Base-by-base conservation (phyloP, 2,113 vertebrate genomes). In the Athene cunicularia region DNA sequence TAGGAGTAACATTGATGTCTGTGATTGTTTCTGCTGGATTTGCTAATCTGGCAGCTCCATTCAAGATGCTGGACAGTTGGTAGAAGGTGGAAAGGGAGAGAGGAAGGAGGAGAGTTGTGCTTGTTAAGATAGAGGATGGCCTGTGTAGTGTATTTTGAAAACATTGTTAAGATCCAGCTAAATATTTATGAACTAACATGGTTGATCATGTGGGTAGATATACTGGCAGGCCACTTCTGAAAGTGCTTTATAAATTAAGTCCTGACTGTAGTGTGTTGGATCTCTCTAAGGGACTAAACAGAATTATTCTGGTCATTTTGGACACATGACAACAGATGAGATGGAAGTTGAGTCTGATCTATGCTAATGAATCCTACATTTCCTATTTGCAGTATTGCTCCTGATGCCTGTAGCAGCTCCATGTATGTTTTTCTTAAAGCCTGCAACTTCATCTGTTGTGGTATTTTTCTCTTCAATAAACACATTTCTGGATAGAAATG, bases 11-110 rank as follows among this genome's bases (percentile, higher is more conserved):
- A 76, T 70, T 82, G 68, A 50, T 82, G 52, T 66, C 47, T 87
- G 63, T 73, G 92, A 88, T 93, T 96, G 95, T 89, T 88, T 95
- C 91, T 95, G 94, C 94, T 95, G 85, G 80, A 71, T 39, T 97
- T 1, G 1, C 88, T 97, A 97, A 96, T 89, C 80, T 88, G 88
- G 79, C 52, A 92, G 59, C 90, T 93, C 86, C 82, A 43, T 73
- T 94, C 45, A 68, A n/a, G 82, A 63, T 62, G 76, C 79, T 93
- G 55, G 92, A 43, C 41, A 62, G 81, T 90, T 88, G 67, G 68
- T 53, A 14, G 66, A 45, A 59, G 30, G 26, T 76, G 63, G 77
- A 49, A 56, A n/a, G 87, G 10, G 33, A n/a, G 87, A 11, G 33
- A 90, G 19, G 37, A 50, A 66, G 80, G 49, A 77, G 55, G 52